These are phyloP conservation scores for Sigmodon hispidus DNA, from an alignment of 2,113 vertebrate genomes.

Conservation along the genomic window DNA sequence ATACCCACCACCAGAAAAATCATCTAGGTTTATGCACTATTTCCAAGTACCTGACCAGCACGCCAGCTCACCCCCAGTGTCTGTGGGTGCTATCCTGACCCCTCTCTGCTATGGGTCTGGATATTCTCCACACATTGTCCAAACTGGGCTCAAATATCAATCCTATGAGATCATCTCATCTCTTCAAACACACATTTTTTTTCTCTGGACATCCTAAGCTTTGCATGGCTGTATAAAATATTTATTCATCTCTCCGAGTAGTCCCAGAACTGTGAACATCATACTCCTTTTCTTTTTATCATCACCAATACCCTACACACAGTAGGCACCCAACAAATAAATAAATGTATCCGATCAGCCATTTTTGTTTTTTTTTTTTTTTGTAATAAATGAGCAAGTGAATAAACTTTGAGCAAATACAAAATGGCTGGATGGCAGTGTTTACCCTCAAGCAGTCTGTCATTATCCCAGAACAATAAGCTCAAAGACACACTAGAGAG, in stretches of 20 bases:
- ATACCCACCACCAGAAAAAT: background rate
- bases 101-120: background rate
- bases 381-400: background rate
- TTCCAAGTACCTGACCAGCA: background rate
- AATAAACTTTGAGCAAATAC: slow-evolving; percentile 20
- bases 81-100: background rate
- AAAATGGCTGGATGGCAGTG: slow-evolving; percentile 15
- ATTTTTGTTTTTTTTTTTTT: background rate
- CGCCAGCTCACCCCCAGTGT: background rate
- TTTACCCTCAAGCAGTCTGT: slow-evolving; percentile 6
- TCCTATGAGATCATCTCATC: background rate
- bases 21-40: too few species aligned
- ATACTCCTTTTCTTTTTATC: background rate
- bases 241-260: background rate
- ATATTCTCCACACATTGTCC: background rate
- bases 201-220: background rate
- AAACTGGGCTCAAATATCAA: background rate
- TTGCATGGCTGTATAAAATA: background rate
- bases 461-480: slow-evolving; percentile 52
- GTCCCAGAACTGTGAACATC: background rate
- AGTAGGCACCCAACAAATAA: background rate
- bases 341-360: background rate
- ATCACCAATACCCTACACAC: background rate
- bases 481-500: background rate
- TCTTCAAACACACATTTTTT: background rate